Conservation (phyloP, 2,888 invertebrate genomes). For the Phalera bucephala region DNA sequence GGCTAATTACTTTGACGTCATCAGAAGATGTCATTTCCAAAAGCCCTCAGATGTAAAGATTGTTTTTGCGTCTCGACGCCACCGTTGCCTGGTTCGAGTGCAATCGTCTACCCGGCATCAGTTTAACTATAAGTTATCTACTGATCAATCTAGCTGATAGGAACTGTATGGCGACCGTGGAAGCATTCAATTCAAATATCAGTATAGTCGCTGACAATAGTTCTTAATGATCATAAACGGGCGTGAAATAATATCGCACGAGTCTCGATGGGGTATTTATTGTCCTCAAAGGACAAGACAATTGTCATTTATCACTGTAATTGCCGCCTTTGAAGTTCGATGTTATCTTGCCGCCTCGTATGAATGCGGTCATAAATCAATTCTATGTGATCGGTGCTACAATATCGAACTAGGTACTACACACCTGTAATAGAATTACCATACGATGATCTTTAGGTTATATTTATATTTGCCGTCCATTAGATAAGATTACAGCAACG, state of each 20-base stretch:
- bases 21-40: conserved; percentile 10
- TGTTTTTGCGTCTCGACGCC: conserved; percentile 22
- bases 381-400: conserved; percentile 44
- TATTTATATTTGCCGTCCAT: background rate
- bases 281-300: conserved; percentile 74
- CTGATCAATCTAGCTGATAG: conserved; percentile 68
- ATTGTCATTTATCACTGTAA: conserved; percentile 79
- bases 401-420: conserved; percentile 17
- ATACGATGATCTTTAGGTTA: conserved; percentile 2
- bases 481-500: background rate
- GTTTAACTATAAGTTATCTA: conserved; percentile 61
- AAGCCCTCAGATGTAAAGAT: conserved; percentile 9
- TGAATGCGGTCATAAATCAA: conserved; percentile 58
- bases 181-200: conserved; percentile 79
- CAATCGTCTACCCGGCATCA: conserved; percentile 43
- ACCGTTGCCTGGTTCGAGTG: conserved; percentile 20
- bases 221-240: conserved; percentile 74
- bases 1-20: conserved; percentile 6
- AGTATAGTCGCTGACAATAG: conserved; percentile 67
- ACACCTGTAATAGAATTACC: conserved; percentile 7
- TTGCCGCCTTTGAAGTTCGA: conserved; percentile 78
- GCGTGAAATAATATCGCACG: conserved; percentile 74
- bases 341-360: conserved; percentile 67
- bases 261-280: conserved; percentile 71
- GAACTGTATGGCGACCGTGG: conserved; percentile 49